Conservation (phyloP, 35 echinoderm and acorn worm genomes). For the Ophiothrix spiculata region DNA sequence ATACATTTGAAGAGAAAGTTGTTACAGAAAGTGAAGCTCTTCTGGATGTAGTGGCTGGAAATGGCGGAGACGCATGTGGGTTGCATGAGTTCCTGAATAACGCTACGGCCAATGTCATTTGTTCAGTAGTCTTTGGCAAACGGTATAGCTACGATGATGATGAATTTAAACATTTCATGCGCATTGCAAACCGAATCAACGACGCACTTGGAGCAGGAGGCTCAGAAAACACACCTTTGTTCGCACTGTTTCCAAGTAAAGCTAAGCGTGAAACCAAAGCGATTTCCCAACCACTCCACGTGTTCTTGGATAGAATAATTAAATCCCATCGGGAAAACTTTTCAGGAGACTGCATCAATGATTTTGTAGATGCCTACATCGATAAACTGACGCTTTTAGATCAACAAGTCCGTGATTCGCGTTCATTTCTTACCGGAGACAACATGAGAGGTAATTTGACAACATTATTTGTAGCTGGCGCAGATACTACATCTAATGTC, state of each 20-base stretch:
- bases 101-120: constrained; percentile 45
- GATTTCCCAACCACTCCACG: background rate
- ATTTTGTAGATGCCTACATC: background rate
- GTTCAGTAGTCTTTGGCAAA: constrained; percentile 35
- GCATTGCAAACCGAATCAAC: background rate
- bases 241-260: background rate
- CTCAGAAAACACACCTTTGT: background rate
- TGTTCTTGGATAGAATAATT: background rate
- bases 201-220: background rate
- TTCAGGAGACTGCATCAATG: too few species aligned
- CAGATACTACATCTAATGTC: constrained; percentile 63
- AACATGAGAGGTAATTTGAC: constrained; percentile 6
- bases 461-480: too few species aligned
- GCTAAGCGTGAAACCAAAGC: background rate
- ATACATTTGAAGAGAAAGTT: constrained; percentile 66
- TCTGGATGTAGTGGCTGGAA: background rate
- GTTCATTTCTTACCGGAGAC: background rate
- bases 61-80: constrained; percentile 1
- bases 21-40: constrained; percentile 41
- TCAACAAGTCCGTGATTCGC: background rate
- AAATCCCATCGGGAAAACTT: background rate
- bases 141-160: constrained; percentile 56
- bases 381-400: background rate
- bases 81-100: constrained; percentile 17
- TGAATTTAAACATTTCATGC: background rate